Evolutionary conservation across 37 sponge, comb jelly and placozoan genomes (phyloP), one percentile per base, ranked within the genome.

Genomic region (Halisarca cf. caerulea): DNA sequence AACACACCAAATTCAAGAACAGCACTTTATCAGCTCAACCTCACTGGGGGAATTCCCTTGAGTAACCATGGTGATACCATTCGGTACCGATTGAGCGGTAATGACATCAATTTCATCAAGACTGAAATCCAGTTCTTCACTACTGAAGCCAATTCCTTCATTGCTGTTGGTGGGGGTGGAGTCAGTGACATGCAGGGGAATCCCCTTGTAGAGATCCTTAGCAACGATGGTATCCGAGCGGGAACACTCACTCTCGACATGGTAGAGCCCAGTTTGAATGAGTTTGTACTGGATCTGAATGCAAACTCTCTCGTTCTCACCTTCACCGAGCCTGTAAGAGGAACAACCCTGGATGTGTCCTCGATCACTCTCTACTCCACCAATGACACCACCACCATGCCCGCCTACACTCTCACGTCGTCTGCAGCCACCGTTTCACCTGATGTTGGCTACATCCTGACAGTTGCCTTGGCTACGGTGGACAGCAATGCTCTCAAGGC

Each of bases 261-360:
- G 0, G 47, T 80, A 57, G 55, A 66, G 58, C 97, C 97, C 36
- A 36, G 38, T 0, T 81, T 96, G 18, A 35, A 43, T 11, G 85
- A 87, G 58, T 96, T 92, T 72, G 89, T 88, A 18, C 89, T 96
- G 9, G 89, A 96, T 44, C 39, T 94, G 69, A 80, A 90, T 72
- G 70, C 85, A 41, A 79, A 77, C 38, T 79, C 82, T 41, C 80
- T 95, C 0, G 85, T 91, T 28, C 80, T 96, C 30, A 94, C 92
- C 4, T 96, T 96, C 77, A 85, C 90, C 68, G 97, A 96, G 61
- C 89, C 97, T 38, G 94, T 96, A 20, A 35, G 44, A 51, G 92
- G 86, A 32, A 42, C 80, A 23, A 62, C 83, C 34, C 69, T 96
- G 6, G 27, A 58, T 36, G 80, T 83, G 24, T 17, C 24, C 24